These are phyloP conservation scores for Serinus canaria DNA, from an alignment of 2,113 vertebrate species.

Conservation along the genomic window DNA sequence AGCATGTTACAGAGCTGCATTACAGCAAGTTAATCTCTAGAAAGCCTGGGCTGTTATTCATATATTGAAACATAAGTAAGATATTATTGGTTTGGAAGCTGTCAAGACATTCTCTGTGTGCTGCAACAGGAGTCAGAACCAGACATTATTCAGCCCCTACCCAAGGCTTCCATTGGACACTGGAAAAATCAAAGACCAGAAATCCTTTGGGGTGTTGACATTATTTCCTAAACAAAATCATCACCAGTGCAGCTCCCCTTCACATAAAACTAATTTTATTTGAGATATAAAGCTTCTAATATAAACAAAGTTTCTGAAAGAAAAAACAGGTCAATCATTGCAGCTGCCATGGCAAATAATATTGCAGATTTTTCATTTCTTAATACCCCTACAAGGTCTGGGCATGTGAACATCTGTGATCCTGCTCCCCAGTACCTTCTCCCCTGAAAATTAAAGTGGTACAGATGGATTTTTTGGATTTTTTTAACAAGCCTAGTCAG, in stretches of 20 bases:
- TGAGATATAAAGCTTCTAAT: constrained; percentile 25
- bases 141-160: constrained; percentile 12
- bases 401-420: not conserved
- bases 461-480: not conserved
- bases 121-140: not conserved
- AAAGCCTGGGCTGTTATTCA: constrained; percentile 33
- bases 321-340: not conserved
- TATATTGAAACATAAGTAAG: constrained; percentile 49
- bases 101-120: constrained; percentile 7
- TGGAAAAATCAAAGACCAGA: constrained; percentile 26
- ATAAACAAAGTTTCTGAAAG: not conserved
- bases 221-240: constrained; percentile 38
- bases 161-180: constrained; percentile 8
- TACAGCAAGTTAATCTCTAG: not conserved
- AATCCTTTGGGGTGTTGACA: constrained; percentile 13
- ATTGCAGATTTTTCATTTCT: not conserved
- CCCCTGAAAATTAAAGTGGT: not conserved
- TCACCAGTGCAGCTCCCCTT: not conserved
- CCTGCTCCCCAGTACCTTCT: not conserved
- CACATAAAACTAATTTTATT: constrained; percentile 39
- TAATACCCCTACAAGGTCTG: not conserved
- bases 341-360: not conserved
- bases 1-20: not conserved
- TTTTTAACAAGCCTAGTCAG: not conserved
- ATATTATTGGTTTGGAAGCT: constrained; percentile 58